Conservation (phyloP, 92 coral and sea anemone species). For the Isaurus tuberculatus region DNA sequence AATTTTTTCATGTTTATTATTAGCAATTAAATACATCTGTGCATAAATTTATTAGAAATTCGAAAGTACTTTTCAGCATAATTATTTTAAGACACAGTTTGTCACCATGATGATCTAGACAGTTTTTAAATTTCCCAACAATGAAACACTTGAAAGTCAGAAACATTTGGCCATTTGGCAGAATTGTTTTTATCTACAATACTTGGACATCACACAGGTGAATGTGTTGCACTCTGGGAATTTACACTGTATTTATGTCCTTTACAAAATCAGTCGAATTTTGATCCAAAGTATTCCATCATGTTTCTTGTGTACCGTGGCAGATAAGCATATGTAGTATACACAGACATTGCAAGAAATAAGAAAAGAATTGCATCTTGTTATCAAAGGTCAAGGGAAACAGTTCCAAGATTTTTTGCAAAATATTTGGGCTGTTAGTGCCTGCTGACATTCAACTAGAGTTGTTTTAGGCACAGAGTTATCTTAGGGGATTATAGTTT, state of each 20-base stretch:
- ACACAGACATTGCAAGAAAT: conserved; percentile 93
- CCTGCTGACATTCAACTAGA: too few species aligned
- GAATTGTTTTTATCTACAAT: neutral
- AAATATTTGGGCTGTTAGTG: neutral
- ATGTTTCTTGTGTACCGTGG: conserved; percentile 87
- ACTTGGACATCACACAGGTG: neutral
- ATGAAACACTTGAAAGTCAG: neutral
- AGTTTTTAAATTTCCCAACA: neutral
- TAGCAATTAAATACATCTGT: too few species aligned
- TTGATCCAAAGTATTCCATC: conserved; percentile 62
- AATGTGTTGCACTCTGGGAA: neutral
- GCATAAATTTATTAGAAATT: too few species aligned
- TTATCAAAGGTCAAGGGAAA: conserved; percentile 64
- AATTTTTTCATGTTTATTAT: too few species aligned
- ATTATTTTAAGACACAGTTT: too few species aligned
- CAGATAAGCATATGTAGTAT: conserved; percentile 90
- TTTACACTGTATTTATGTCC: neutral
- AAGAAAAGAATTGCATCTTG: conserved; percentile 85
- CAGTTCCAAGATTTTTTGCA: neutral
- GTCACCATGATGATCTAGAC: neutral
- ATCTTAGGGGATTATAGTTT: too few species aligned
- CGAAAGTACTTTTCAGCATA: too few species aligned
- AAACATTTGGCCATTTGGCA: neutral
- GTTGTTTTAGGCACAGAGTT: too few species aligned
- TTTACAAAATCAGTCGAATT: conserved; percentile 6